Evolutionary conservation across 2,888 invertebrate species (phyloP), one percentile per base, ranked within the genome.

Genomic region (Drosophila anomalata): DNA sequence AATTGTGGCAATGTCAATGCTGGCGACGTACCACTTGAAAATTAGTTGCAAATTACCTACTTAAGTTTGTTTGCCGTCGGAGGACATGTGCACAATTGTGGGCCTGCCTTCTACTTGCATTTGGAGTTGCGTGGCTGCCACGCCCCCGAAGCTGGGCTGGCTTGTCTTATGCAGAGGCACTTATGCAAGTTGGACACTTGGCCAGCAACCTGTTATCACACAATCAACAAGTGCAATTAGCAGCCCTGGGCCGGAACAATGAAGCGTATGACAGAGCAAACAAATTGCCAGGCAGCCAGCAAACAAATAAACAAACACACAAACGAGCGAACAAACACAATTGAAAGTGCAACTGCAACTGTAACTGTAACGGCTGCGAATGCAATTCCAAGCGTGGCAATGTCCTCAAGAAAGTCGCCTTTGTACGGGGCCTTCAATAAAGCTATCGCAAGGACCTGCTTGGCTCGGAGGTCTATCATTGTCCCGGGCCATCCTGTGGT

Each of bases 11-110:
- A 60, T 60, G 63, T 60, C 63, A 65, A 58, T 52, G 58, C 58
- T 63, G 47, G 52, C 61, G 59, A 67, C 55, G 68, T 24, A 22
- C 68, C 83, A 82, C 83, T 87, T 76, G 79, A 79, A 76, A 87
- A 84, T 84, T 84, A 84, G 88, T 84, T 84, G 83, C 83, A 84
- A 87, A 87, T 84, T 84, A 87, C 86, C 83, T 87, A 79, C 83
- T 87, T 84, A 84, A 87, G 83, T 82, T 71, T 82, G 83, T 85
- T 83, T 85, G 83, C 71, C 60, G 33, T 72, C 73, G 62, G 33
- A 55, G 58, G 76, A 84, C 87, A 87, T 88, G 88, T 77, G 84
- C 67, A 59, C 67, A 79, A 70, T 82, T 79, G 83, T 62, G 68
- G 73, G 17, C n/a, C 54, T 41, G 14, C 20, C 50, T 33, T 61